These are phyloP conservation scores for Cheilosia vernalis DNA, from an alignment of 2,888 invertebrate species.

Conservation along the genomic window DNA sequence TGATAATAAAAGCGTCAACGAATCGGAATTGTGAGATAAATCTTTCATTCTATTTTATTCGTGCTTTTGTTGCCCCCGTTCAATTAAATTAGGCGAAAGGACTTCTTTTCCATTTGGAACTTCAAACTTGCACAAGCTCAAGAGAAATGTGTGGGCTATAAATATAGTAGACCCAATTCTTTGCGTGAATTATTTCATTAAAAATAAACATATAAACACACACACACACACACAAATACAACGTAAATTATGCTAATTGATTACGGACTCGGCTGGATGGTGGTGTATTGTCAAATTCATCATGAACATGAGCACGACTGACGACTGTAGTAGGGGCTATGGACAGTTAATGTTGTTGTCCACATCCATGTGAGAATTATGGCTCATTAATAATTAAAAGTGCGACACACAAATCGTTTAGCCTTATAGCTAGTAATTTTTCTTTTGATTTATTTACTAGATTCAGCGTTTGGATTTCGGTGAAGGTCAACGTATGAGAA, in stretches of 20 bases:
- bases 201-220: not conserved
- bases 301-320: not conserved
- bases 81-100: slow-evolving; percentile 22
- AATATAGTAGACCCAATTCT: not conserved
- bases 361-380: slow-evolving; percentile 18
- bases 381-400: slow-evolving; percentile 55
- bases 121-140: not conserved
- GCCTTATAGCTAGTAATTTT: slow-evolving; percentile 21
- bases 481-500: slow-evolving; percentile 29
- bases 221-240: not conserved
- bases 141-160: not conserved
- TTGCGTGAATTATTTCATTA: not conserved
- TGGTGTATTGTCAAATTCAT: slow-evolving; percentile 31
- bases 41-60: slow-evolving; percentile 4
- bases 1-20: slow-evolving; percentile 60
- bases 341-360: slow-evolving; percentile 38
- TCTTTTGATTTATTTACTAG: slow-evolving; percentile 38
- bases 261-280: not conserved
- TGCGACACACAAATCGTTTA: slow-evolving; percentile 30
- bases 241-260: slow-evolving; percentile 57
- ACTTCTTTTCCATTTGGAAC: not conserved
- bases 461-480: slow-evolving; percentile 16
- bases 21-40: slow-evolving; percentile 63
- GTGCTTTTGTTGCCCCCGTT: not conserved
- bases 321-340: slow-evolving; percentile 8